These are phyloP conservation scores for Cardiocondyla obscurior DNA, from an alignment of 1,140 invertebrate genomes.

Conservation along the genomic window DNA sequence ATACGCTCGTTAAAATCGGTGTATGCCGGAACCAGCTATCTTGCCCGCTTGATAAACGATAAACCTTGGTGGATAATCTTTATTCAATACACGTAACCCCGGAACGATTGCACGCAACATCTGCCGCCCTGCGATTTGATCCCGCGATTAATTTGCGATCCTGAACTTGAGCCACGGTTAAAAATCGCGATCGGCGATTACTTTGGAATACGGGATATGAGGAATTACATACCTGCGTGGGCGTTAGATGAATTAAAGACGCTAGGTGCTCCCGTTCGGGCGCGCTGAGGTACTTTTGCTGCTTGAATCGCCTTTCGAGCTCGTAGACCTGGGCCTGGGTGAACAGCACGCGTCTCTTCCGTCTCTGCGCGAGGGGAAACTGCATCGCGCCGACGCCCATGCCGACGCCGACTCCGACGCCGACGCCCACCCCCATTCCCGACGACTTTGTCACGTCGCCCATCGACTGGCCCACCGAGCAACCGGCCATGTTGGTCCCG, in stretches of 20 bases:
- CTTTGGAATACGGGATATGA: neutral
- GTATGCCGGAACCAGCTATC: slow-evolving; percentile 23
- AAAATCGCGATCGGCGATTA: neutral
- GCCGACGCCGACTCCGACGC: slow-evolving; percentile 89
- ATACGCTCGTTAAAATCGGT: slow-evolving; percentile 64
- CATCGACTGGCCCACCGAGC: slow-evolving; percentile 90
- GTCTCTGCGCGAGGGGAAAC: slow-evolving; percentile 94
- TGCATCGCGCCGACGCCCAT: slow-evolving; percentile 95
- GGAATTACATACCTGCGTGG: slow-evolving; percentile 92
- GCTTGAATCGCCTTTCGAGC: slow-evolving; percentile 97
- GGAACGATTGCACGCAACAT: neutral
- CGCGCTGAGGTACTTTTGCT: slow-evolving; percentile 97
- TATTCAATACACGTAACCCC: neutral
- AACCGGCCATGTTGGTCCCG: slow-evolving; percentile 86
- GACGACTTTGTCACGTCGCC: slow-evolving; percentile 90
- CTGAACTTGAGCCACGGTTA: neutral
- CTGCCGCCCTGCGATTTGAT: neutral
- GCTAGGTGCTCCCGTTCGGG: slow-evolving; percentile 98
- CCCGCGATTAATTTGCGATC: neutral
- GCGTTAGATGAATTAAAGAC: slow-evolving; percentile 95
- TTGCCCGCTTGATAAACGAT: neutral
- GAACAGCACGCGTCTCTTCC: slow-evolving; percentile 98
- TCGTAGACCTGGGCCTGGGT: slow-evolving; percentile 99
- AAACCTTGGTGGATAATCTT: neutral
- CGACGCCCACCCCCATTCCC: slow-evolving; percentile 85